A percentile compares a stretch with the other conserved stretches of the same genome.
These are phyloP conservation scores for Lethenteron camtschaticum DNA, from an alignment of 2,113 vertebrate genomes.

Conservation along the genomic window DNA sequence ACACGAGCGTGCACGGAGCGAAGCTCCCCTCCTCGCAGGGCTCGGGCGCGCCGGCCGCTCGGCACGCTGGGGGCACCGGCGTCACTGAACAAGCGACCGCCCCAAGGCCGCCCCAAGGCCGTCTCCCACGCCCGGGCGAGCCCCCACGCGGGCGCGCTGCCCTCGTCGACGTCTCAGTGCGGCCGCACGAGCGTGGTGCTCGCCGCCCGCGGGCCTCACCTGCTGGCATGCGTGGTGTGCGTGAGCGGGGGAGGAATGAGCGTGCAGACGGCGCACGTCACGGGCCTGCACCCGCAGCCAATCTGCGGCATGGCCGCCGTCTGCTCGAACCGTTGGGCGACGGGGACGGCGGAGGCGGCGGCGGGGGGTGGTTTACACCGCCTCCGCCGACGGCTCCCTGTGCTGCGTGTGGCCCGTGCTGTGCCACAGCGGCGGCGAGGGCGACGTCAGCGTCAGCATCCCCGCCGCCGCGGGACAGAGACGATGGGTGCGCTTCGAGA, in stretches of 20 bases:
- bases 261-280: constrained; percentile 73
- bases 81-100: no score
- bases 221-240: constrained; percentile 76
- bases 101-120: no score
- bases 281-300: constrained; percentile 54
- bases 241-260: constrained; percentile 68
- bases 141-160: no score
- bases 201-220: constrained; percentile 57
- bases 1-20: no score
- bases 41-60: no score
- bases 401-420: constrained; percentile 63
- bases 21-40: no score
- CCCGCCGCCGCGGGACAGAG: constrained; percentile 17
- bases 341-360: constrained; percentile 19
- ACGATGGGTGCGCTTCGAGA: constrained; percentile 46
- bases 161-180: constrained; percentile 32
- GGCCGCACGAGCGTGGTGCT: constrained; percentile 69
- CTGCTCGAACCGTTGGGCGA: no score
- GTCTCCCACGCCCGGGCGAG: no score
- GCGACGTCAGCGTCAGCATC: no score
- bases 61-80: no score
- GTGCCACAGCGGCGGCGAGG: no score
- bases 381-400: constrained; percentile 52
- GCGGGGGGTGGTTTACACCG: constrained; percentile 46
- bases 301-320: constrained; percentile 42